Evolutionary conservation across 2,113 vertebrate genomes (phyloP).

Genomic region (Corythornis vintsioides): DNA sequence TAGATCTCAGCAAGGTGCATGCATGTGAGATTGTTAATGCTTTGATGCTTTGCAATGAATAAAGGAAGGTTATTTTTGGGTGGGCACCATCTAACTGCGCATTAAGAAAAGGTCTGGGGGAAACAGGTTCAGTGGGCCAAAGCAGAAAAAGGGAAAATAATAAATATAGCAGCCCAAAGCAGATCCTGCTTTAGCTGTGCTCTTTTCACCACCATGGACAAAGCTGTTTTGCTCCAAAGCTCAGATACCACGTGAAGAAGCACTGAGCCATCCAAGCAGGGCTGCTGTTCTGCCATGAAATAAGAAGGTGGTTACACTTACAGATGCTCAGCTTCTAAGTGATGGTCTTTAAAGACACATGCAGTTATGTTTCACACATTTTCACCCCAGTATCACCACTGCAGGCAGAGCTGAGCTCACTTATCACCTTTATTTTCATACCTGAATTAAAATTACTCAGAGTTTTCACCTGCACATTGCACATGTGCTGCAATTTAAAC

Average conservation of each 20-base stretch:
- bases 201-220: neutral
- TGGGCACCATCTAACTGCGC: fast-evolving
- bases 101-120: neutral
- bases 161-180: neutral
- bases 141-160: neutral
- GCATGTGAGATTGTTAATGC: neutral
- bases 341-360: neutral
- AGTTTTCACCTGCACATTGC: neutral
- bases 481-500: conserved; percentile 13
- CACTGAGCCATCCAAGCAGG: neutral
- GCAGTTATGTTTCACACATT: conserved; percentile 3
- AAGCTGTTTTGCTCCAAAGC: neutral
- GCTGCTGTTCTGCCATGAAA: neutral
- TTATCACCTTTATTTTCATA: conserved; percentile 17
- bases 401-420: neutral
- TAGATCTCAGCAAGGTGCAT: too few relatives aligned
- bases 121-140: neutral
- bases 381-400: neutral
- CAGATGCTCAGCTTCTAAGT: neutral
- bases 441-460: neutral
- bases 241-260: neutral
- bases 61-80: neutral
- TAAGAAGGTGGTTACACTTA: neutral
- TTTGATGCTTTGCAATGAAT: neutral
- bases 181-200: neutral